These are phyloP conservation scores for Anguilla rostrata DNA, from an alignment of 2,113 vertebrate species.

Conservation along the genomic window DNA sequence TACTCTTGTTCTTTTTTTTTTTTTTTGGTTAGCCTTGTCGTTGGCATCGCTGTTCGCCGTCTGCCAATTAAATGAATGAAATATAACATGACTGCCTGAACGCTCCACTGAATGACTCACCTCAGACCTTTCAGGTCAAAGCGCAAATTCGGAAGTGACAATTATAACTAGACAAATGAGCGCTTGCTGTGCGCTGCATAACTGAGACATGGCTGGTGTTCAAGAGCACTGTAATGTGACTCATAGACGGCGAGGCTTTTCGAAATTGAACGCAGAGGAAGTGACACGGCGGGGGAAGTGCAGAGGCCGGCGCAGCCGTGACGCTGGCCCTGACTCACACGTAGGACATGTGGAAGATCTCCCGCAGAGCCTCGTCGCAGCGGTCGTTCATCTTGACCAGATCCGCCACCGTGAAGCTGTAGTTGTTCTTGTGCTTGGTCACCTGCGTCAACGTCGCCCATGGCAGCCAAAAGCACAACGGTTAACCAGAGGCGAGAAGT, in stretches of 20 bases:
- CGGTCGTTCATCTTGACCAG: constrained; percentile 97
- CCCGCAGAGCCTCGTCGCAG: constrained; percentile 90
- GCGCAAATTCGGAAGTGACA: too few relatives aligned
- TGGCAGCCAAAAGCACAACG: constrained; percentile 7
- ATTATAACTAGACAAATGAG: too few relatives aligned
- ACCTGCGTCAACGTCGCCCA: constrained; percentile 63
- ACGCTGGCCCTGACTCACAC: constrained; percentile 72
- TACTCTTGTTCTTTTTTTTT: too few relatives aligned
- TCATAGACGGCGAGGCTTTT: neutral
- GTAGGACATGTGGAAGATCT: constrained; percentile 97
- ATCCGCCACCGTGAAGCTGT: constrained; percentile 87
- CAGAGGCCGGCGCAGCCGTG: neutral
- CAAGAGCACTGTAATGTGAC: too few relatives aligned
- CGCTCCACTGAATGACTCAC: too few relatives aligned
- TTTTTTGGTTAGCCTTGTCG: too few relatives aligned
- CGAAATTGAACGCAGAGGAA: neutral
- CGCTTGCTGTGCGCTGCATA: neutral
- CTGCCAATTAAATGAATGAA: too few relatives aligned
- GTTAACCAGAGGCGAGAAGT: neutral
- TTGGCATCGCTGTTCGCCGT: too few relatives aligned
- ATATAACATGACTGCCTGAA: too few relatives aligned
- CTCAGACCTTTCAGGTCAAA: too few relatives aligned
- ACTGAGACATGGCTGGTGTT: neutral
- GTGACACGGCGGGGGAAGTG: neutral
- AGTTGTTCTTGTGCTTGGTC: constrained; percentile 85